Base-by-base conservation (phyloP, 2,797 vertebrate species). In the Microhierax caerulescens region DNA sequence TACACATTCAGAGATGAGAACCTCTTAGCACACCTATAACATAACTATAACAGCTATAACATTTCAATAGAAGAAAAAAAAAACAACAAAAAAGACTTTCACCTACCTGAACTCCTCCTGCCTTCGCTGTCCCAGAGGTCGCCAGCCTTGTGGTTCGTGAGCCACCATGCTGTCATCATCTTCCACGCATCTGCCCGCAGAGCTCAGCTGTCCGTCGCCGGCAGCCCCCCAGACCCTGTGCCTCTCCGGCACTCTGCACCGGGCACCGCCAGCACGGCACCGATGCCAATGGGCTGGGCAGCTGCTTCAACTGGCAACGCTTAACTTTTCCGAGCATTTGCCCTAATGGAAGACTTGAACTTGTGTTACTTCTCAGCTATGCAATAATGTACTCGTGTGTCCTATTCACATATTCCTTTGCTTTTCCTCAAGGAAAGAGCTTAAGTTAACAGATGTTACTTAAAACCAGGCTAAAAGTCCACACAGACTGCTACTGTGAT, bases 151-250 rank as follows among this genome's bases (percentile, higher is more conserved):
- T 21, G 15, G 7, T 39, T 23, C 37, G 43, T 43, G 43, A 43
- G 1, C 32, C 24, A 5, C 37, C 24, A 6, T 0, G 5, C 64
- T 4, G 24, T 1, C 15, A 0, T 3, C 5, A 3, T 36, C 47
- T 24, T 9, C 24, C 25, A 17, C 4, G 6, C 28, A 41, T 21
- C 32, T 39, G 67, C 50, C 32, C 32, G 6, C 3, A 0, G 27
- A 1, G 20, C 72, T 8, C 80, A 64, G 48, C 54, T 68, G 30
- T 4, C 13, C 24, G 51, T 18, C 53, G 3, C 54, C 5, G 10
- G 37, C 54, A 47, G 54, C 13, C 37, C 37, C 37, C 6, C 63
- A 18, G 41, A 5, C 41, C 63, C 39, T 21, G 28, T 14, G 8
- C 13, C 39, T 17, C 43, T 43, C 43, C 43, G 8, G 43, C 43